Evolutionary conservation across 1,140 invertebrate genomes (phyloP), one percentile per base, ranked within the genome.

Genomic region (Drosophila ananassae): DNA sequence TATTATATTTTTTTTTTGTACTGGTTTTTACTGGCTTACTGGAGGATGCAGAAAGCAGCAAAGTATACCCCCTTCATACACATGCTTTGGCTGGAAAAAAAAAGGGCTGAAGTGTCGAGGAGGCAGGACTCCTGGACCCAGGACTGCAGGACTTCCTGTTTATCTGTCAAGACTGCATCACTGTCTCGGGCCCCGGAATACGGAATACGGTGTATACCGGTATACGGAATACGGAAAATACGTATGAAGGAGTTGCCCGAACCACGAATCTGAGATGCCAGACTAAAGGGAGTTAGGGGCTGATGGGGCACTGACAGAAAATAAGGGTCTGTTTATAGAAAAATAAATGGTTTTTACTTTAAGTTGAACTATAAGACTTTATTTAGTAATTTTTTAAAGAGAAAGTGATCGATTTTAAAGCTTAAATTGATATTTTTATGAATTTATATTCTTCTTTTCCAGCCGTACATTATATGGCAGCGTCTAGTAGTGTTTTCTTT

Each of bases 111-210:
- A 85, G 82, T 85, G 82, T 82, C 87, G 77, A 74, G 73, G 61
- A 75, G 71, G 52, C 41, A 44, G 41, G 41, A 44, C 41, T 44
- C 41, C 12, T 17, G 41, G 41, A 51, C 25, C 67, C 48, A 79
- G 60, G 81, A 87, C 79, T 17, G 17, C 17, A 17, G 17, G 82
- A 85, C 82, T 85, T 85, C 82, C 82, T 85, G 82, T 87, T 85
- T 85, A 85, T 85, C 82, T 82, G 82, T 85, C 82, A 87, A 77
- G 82, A 81, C 80, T 77, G 62, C 73, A 68, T 68, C 73, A 69
- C 73, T 76, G 63, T 67, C 56, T 76, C 63, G 50, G 37, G 22
- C 34, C 54, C 73, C 44, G 44, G 44, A 47, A 47, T 47, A 47
- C 44, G 44, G 22, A 47, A 47, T 47, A 10, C 44, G 17, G 41